Conservation (phyloP, 2,113 vertebrate species). For the Tupaia chinensis region DNA sequence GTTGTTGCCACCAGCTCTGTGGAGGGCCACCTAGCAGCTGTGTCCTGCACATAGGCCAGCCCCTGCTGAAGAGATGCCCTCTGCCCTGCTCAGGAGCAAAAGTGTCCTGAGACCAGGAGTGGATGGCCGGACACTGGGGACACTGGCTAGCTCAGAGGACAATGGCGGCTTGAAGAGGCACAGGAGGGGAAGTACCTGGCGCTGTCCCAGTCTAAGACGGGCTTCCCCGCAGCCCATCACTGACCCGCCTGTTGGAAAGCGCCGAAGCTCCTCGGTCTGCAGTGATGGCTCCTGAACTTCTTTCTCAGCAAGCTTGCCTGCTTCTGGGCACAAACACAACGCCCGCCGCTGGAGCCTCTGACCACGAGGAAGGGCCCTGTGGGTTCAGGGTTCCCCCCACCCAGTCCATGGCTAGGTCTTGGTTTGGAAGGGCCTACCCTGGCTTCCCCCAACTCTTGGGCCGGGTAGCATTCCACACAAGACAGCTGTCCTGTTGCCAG, state of each 20-base stretch:
- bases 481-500: not conserved
- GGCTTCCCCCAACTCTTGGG: fast-evolving
- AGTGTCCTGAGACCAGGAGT: not conserved
- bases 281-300: conserved; percentile 78
- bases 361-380: fast-evolving
- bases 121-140: not conserved
- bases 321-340: conserved; percentile 73
- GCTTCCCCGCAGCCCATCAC: not conserved
- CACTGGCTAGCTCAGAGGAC: fast-evolving
- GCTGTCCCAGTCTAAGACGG: fast-evolving
- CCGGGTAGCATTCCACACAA: too few species aligned
- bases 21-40: not conserved
- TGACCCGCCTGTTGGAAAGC: not conserved
- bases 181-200: fast-evolving
- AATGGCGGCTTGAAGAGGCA: fast-evolving
- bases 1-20: fast-evolving
- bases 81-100: not conserved
- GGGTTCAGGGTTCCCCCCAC: too few species aligned
- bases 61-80: too few species aligned
- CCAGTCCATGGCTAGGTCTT: too few species aligned
- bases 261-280: conserved; percentile 72
- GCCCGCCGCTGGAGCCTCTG: fast-evolving
- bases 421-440: not conserved
- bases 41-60: too few species aligned
- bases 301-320: conserved; percentile 79